Percentiles rank a stretch among this genome's conserved stretches.
Conservation (phyloP, 2,113 vertebrate genomes). For the Rhodinocichla rosea region DNA sequence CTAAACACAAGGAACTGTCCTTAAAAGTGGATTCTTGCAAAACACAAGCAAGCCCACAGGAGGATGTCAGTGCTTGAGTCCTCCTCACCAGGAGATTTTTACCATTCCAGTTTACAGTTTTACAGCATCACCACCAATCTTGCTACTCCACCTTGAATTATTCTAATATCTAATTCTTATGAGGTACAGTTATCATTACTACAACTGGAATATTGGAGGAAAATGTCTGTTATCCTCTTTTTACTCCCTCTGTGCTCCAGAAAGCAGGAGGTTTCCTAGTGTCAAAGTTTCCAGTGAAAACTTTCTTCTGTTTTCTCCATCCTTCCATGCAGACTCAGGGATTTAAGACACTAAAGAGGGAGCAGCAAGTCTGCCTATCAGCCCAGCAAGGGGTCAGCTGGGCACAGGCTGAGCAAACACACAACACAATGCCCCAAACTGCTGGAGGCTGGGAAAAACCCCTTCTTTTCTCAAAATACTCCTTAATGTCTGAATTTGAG, state of each 20-base stretch:
- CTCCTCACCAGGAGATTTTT: neutral
- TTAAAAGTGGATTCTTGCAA: neutral
- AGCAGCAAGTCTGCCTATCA: neutral
- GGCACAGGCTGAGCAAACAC: neutral
- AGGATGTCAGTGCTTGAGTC: neutral
- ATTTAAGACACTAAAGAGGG: neutral
- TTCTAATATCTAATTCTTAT: neutral
- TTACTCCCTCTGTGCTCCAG: neutral
- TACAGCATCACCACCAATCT: neutral
- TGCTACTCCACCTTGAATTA: neutral
- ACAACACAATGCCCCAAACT: neutral
- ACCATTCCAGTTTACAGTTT: neutral
- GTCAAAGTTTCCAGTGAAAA: neutral
- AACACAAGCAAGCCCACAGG: neutral
- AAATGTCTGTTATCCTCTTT: neutral
- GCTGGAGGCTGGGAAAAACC: neutral
- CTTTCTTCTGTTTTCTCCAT: neutral
- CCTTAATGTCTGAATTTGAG: neutral
- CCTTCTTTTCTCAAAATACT: neutral
- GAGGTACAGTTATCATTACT: neutral
- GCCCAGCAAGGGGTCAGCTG: neutral
- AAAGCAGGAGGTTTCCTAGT: neutral
- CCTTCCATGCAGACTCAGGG: accelerated
- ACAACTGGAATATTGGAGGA: neutral
- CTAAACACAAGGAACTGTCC: neutral